phyloP scores from a whole-genome alignment of 2,797 vertebrate genomes.

The Jordanella pulchra region DNA sequence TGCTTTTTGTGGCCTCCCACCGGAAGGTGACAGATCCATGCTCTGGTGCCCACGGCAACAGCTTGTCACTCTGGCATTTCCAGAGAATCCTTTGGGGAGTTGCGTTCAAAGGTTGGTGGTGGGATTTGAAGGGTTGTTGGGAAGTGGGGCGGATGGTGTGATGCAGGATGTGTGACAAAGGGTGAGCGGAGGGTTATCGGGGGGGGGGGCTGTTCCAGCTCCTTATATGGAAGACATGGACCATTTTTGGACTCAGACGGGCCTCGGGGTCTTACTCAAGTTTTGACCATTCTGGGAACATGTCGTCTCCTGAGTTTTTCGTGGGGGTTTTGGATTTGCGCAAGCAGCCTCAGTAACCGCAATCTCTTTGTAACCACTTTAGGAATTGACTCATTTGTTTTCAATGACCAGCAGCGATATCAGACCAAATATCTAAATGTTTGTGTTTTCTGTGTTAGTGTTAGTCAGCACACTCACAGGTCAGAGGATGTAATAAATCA shows the following conservation, averaged over 20 bases:
- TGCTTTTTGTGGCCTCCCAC: conserved; percentile 45
- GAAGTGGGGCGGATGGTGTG: conserved; percentile 30
- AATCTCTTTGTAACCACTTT: conserved; percentile 38
- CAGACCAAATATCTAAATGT: conserved; percentile 52
- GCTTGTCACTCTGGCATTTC: conserved; percentile 71
- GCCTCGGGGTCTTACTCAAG: conserved; percentile 40
- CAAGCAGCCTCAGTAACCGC: conserved; percentile 32
- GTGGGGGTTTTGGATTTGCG: conserved; percentile 4
- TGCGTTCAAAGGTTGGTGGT: conserved; percentile 36
- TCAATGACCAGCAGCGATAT: conserved; percentile 16
- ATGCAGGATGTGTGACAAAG: conserved; percentile 44
- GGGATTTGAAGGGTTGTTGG: conserved; percentile 34
- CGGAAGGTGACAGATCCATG: conserved; percentile 66
- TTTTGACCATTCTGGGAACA: conserved; percentile 69
- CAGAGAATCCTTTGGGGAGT: conserved; percentile 72
- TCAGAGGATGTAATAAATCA: conserved; percentile 35
- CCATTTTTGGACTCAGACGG: conserved; percentile 30
- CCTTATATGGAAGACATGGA: conserved; percentile 70
- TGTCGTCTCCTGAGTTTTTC: conserved; percentile 28
- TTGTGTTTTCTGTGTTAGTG: conserved; percentile 45
- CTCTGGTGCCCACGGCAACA: conserved; percentile 63
- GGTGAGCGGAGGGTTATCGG: conserved; percentile 42
- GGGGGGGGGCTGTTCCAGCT: conserved; percentile 35
- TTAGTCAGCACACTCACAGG: conserved; percentile 48
- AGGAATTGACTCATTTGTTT: conserved; percentile 48